phyloP scores from a whole-genome alignment of 1,140 invertebrate species.

The Lasioglossum albipes region DNA sequence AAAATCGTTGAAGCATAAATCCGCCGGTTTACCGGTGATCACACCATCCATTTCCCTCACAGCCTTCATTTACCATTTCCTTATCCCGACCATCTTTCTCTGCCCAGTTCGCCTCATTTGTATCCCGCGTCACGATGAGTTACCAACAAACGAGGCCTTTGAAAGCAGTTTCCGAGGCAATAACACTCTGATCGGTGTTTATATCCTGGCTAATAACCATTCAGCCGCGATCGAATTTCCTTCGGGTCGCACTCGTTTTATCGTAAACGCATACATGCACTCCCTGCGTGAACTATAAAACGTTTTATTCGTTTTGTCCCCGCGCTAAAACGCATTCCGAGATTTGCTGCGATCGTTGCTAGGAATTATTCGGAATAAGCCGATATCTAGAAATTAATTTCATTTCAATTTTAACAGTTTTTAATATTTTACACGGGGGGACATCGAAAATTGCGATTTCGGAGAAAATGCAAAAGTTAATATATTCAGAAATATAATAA shows the following conservation, averaged over 20 bases:
- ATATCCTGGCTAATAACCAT: constrained; percentile 3
- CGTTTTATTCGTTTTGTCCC: too few relatives aligned
- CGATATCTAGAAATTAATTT: too few relatives aligned
- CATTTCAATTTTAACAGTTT: too few relatives aligned
- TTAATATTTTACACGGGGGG: too few relatives aligned
- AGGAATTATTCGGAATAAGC: too few relatives aligned
- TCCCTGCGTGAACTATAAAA: too few relatives aligned
- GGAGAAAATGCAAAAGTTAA: too few relatives aligned
- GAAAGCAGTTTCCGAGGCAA: constrained; percentile 16
- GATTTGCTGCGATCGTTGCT: too few relatives aligned
- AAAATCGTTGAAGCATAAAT: not conserved
- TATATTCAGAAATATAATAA: too few relatives aligned
- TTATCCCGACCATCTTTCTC: constrained; percentile 11
- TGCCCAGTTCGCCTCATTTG: not conserved
- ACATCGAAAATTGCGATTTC: too few relatives aligned
- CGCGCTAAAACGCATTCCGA: too few relatives aligned
- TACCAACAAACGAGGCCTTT: constrained; percentile 24
- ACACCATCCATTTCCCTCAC: constrained; percentile 9
- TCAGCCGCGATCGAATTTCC: not conserved
- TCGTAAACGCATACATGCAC: too few relatives aligned
- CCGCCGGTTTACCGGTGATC: not conserved
- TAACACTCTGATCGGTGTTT: constrained; percentile 11
- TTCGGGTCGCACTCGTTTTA: not conserved
- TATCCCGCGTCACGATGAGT: constrained; percentile 15
- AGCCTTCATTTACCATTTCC: constrained; percentile 13